Evolutionary conservation across 2,797 vertebrate species (phyloP).

Genomic region (Thripadectes ignobilis): DNA sequence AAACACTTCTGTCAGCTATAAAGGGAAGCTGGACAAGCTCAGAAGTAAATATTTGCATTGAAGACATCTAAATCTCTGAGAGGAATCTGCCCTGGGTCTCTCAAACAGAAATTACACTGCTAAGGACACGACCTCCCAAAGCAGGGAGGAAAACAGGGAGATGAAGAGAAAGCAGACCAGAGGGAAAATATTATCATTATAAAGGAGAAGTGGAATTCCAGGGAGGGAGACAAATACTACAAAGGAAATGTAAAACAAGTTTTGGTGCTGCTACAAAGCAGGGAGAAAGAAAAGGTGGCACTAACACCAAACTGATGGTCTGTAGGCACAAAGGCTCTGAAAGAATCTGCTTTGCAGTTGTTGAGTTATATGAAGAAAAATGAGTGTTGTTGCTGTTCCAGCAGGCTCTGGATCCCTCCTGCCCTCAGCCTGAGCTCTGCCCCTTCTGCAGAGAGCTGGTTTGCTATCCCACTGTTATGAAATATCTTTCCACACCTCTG

Average conservation of each 20-base stretch:
- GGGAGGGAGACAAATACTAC: background rate
- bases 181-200: background rate
- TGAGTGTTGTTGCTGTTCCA: background rate
- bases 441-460: background rate
- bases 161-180: background rate
- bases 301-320: background rate
- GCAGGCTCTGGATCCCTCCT: background rate
- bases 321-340: background rate
- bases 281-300: background rate
- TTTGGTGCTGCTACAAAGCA: background rate
- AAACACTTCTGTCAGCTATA: background rate
- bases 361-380: background rate
- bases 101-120: background rate
- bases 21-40: background rate
- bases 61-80: background rate
- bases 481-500: background rate
- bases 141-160: background rate
- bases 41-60: conserved; percentile 34
- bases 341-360: background rate
- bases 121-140: background rate
- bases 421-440: background rate
- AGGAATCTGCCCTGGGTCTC: background rate
- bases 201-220: background rate
- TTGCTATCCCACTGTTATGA: background rate
- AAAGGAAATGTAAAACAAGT: background rate